Evolutionary conservation across 2,888 invertebrate species (phyloP).

Genomic region (Cataglyphis livida): DNA sequence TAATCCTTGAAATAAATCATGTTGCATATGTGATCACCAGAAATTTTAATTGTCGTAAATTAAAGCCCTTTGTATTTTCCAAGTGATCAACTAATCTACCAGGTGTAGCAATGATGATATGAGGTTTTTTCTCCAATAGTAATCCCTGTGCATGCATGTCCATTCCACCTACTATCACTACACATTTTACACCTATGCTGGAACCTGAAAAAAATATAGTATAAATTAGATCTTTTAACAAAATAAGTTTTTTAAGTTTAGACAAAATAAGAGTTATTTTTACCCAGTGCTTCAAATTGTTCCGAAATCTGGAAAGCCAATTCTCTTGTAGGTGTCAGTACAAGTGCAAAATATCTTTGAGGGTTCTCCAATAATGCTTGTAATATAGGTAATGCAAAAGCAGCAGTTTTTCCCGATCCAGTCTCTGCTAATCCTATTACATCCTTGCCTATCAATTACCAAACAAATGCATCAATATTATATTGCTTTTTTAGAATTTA

Average conservation of each 20-base stretch:
- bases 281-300: conserved; percentile 98
- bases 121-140: conserved; percentile 97
- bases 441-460: conserved; percentile 92
- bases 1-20: conserved; percentile 11
- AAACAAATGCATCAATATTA: conserved; percentile 81
- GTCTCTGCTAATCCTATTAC: conserved; percentile 93
- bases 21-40: conserved; percentile 87
- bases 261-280: conserved; percentile 68
- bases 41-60: conserved; percentile 94
- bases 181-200: conserved; percentile 97
- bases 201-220: conserved; percentile 87
- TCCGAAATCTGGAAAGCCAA: conserved; percentile 99
- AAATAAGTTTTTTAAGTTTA: too few species aligned
- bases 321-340: conserved; percentile 98
- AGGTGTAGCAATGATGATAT: conserved; percentile 98
- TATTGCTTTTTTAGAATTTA: conserved; percentile 26
- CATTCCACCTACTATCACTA: conserved; percentile 99
- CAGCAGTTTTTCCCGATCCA: conserved; percentile 98
- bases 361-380: conserved; percentile 96
- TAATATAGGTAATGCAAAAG: conserved; percentile 98
- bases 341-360: conserved; percentile 96
- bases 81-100: conserved; percentile 98
- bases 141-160: conserved; percentile 98
- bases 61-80: conserved; percentile 99
- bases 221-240: background rate